Evolutionary conservation across 2,797 vertebrate genomes (phyloP), one percentile per base, ranked within the genome.

Genomic region (Scleropages formosus): DNA sequence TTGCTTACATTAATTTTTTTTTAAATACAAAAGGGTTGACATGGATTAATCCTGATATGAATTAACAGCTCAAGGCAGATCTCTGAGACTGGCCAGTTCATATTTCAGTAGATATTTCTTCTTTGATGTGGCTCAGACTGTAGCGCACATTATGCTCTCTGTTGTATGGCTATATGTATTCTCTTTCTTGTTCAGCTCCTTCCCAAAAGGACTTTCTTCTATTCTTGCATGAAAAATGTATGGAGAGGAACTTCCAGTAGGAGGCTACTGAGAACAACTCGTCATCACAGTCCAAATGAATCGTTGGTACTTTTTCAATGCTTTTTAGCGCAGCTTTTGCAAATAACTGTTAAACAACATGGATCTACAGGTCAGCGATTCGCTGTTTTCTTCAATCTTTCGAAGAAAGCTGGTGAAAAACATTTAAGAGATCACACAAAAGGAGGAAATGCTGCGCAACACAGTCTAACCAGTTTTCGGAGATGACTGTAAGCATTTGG

Each of bases 211-310:
- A 56, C n/a, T 31, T 27, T 56, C 49, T 71, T 51, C 68, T 71
- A 20, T 15, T 58, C 12, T 27, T 51, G 24, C 68, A 71, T 71
- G 53, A 56, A 71, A 71, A 71, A 71, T 71, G 51, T 26, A 71
- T 27, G 7, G 68, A 71, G 68, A 26, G 51, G 51, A 58, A 49
- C 8, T 31, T 27, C 18, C 49, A 56, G 24, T 24, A 18, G 68
- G 67, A 70, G 20, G 68, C 20, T 71, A 18, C 68, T 24, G 68
- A 71, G 68, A 56, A 27, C 27, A 2, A 18, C 18, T 56, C 53
- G 12, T 12, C 18, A 56, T 56, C 18, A 56, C 56, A 18, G 53
- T 53, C 53, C 18, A 18, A 56, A 56, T 56, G 11, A 56, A 56
- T 56, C 18, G 8, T 53, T 12, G 11, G 12, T 56, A 12, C 56